Evolutionary conservation across 2,797 vertebrate genomes (phyloP), one percentile per base, ranked within the genome.

Genomic region (Balearica regulorum): DNA sequence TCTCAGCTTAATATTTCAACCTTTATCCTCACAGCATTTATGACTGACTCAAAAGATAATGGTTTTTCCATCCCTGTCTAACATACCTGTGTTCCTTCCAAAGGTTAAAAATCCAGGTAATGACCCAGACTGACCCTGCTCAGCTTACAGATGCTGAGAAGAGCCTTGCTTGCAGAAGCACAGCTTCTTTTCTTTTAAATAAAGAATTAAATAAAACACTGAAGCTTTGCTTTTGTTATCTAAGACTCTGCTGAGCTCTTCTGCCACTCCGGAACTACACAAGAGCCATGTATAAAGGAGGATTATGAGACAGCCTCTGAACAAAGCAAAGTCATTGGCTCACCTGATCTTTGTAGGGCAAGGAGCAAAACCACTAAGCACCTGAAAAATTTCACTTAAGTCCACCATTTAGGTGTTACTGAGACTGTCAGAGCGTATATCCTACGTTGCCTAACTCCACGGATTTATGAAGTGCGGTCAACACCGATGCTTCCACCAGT

Each of bases 41-140:
- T 46, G n/a, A 48, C n/a, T 31, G 33, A 57, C 77, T 81, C 65
- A 37, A 61, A 89, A 55, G 39, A 58, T 13, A 64, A 87, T 57
- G 43, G 1, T 64, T 92, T 89, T 90, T 64, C 83, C 37, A 88
- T 20, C 80, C 46, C 35, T 46, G 16, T 16, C 43, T 71, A 46
- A 70, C 46, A 66, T 13, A 89, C 33, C 13, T 3, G 4, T 41
- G 77, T 8, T 49, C 73, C 87, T 81, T 33, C 80, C 77, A 71
- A 77, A 69, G 77, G 83, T 82, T 82, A 89, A 82, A 89, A 90
- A 69, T 14, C 26, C 81, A 89, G 41, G 41, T 84, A 87, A 69
- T 0, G 0, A 83, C 83, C 54, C 54, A 87, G 73, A 55, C 44
- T 90, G 92, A 71, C 92, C 86, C 62, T 49, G 61, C 73, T 78